These are phyloP conservation scores for Poecilobothrus nobilitatus DNA, from an alignment of 2,888 invertebrate genomes.

Conservation along the genomic window DNA sequence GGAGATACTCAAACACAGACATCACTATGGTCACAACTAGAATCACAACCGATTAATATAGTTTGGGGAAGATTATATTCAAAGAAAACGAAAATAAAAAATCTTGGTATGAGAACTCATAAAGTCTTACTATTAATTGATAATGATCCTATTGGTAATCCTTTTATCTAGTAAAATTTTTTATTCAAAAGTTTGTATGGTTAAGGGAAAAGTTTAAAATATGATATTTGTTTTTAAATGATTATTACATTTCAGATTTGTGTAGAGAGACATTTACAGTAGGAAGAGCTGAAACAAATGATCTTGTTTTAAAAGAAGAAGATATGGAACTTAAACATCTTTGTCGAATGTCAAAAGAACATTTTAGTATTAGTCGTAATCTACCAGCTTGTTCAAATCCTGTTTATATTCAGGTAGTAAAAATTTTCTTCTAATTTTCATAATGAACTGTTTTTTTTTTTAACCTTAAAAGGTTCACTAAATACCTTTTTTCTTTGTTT, in stretches of 20 bases:
- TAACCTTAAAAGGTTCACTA: neutral
- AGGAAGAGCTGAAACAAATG: constrained; percentile 43
- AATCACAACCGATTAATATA: constrained; percentile 41
- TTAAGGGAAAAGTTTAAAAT: neutral
- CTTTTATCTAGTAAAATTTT: constrained; percentile 11
- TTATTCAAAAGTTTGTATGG: neutral
- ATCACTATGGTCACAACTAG: constrained; percentile 39
- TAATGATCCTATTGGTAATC: constrained; percentile 37
- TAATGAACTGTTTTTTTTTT: neutral
- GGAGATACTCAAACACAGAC: constrained; percentile 14
- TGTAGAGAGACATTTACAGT: constrained; percentile 42
- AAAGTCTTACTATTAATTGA: constrained; percentile 34
- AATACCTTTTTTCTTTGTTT: neutral
- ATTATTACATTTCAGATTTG: constrained; percentile 36
- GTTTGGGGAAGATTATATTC: constrained; percentile 42
- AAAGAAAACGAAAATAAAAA: constrained; percentile 39
- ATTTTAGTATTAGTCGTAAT: constrained; percentile 45
- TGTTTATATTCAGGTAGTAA: constrained; percentile 40
- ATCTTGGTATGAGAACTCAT: constrained; percentile 38
- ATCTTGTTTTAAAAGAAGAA: constrained; percentile 38
- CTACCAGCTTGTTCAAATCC: constrained; percentile 38
- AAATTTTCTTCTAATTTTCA: constrained; percentile 10
- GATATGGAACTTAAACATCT: constrained; percentile 38
- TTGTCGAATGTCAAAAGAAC: constrained; percentile 46
- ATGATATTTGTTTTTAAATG: neutral